Conservation (phyloP, 2,113 vertebrate species). For the Naja naja region DNA sequence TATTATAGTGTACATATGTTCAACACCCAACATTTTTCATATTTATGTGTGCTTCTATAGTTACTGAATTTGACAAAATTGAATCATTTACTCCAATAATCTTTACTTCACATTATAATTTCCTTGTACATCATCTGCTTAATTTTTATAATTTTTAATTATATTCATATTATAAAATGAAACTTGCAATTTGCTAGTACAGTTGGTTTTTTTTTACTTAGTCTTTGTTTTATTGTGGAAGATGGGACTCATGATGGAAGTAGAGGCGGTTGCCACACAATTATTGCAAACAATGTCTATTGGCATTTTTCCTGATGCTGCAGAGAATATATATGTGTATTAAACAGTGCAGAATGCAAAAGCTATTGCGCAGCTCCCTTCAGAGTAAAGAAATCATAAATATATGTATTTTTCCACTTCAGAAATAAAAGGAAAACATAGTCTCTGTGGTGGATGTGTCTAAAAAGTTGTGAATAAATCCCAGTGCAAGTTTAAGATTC, state of each 20-base stretch:
- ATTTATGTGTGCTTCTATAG: constrained; percentile 30
- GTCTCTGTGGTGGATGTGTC: not conserved
- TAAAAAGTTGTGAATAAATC: not conserved
- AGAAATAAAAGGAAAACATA: not conserved
- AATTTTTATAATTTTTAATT: constrained; percentile 42
- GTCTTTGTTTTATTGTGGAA: constrained; percentile 22
- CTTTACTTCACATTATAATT: constrained; percentile 33
- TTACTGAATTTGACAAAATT: constrained; percentile 33
- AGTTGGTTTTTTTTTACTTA: not conserved
- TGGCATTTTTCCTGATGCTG: not conserved
- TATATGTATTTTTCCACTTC: not conserved
- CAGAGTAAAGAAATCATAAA: not conserved
- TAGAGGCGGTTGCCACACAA: constrained; percentile 12
- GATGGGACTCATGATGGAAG: not conserved
- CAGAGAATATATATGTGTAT: not conserved
- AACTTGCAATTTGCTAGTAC: constrained; percentile 26
- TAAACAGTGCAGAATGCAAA: not conserved
- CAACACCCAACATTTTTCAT: not conserved
- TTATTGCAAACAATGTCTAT: constrained; percentile 8
- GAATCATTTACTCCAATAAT: constrained; percentile 32
- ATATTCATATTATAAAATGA: constrained; percentile 16
- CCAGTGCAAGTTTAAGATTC: not conserved
- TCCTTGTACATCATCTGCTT: constrained; percentile 14
- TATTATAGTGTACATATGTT: constrained; percentile 9
- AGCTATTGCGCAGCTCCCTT: not conserved